A percentile compares a stretch with the other conserved stretches of the same genome.
These are phyloP conservation scores for Hydrochoerus hydrochaeris DNA, from an alignment of 2,113 vertebrate species.

Conservation along the genomic window DNA sequence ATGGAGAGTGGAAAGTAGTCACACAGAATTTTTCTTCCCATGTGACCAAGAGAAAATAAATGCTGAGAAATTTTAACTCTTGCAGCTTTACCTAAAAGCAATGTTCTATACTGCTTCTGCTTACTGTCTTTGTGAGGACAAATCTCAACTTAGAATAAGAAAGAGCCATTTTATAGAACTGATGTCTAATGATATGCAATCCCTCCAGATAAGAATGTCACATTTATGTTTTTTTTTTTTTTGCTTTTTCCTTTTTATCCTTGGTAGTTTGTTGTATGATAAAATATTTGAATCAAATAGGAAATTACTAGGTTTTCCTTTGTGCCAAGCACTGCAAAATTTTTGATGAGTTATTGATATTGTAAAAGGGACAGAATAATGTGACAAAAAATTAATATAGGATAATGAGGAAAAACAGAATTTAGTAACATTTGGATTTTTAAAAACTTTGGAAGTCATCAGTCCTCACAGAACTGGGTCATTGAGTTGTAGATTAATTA, in stretches of 20 bases:
- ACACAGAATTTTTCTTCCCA: background rate
- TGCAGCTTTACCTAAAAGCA: background rate
- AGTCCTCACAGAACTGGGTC: background rate
- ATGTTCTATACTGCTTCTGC: background rate
- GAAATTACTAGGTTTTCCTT: background rate
- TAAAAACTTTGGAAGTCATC: background rate
- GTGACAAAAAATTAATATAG: background rate
- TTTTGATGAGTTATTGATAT: background rate
- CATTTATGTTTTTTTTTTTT: background rate
- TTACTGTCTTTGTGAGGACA: background rate
- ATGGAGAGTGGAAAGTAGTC: background rate
- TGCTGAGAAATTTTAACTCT: background rate
- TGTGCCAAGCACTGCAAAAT: background rate
- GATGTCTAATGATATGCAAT: background rate
- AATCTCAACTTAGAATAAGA: background rate
- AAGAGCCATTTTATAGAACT: background rate
- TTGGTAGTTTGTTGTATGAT: background rate
- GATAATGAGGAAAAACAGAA: background rate
- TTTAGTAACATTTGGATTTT: background rate
- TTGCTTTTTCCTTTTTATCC: background rate
- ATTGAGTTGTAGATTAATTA: background rate
- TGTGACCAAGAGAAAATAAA: background rate
- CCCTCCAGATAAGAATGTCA: background rate
- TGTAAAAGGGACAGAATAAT: background rate
- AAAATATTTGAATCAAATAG: background rate